Evolutionary conservation across 2,797 vertebrate genomes (phyloP).

Genomic region (Podarcis siculus): DNA sequence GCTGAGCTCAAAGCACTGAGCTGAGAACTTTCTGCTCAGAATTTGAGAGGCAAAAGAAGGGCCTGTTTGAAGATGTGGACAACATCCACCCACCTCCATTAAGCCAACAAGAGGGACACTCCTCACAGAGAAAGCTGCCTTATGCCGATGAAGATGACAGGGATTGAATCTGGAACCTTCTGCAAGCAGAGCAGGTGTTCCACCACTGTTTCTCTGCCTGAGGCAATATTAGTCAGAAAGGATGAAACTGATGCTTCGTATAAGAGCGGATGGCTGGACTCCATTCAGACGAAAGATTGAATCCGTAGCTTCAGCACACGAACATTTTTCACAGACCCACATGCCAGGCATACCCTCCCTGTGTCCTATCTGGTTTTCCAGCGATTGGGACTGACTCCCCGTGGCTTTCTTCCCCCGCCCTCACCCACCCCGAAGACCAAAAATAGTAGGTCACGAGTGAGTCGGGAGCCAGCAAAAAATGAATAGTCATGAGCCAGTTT

Average conservation of each 20-base stretch:
- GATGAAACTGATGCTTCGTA: background rate
- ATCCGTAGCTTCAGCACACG: background rate
- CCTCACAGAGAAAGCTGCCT: too few relatives aligned
- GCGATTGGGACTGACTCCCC: conserved; percentile 58
- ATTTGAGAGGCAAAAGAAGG: background rate
- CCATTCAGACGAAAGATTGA: background rate
- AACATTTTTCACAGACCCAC: background rate
- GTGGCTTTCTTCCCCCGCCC: conserved; percentile 44
- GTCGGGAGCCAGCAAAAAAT: conserved; percentile 77
- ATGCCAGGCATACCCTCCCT: background rate
- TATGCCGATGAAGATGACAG: too few relatives aligned
- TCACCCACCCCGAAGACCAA: conserved; percentile 60
- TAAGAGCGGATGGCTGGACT: rapidly evolving
- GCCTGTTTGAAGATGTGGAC: background rate
- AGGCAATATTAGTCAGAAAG: background rate
- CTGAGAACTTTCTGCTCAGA: background rate
- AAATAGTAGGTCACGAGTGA: conserved; percentile 79
- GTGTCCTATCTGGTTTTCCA: conserved; percentile 26
- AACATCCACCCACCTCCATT: too few relatives aligned
- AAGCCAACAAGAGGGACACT: background rate
- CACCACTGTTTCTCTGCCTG: background rate
- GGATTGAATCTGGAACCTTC: too few relatives aligned
- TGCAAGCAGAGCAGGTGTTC: too few relatives aligned
- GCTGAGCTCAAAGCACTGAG: background rate
- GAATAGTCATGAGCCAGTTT: conserved; percentile 81